These are phyloP conservation scores for Phaonia tiefii DNA, from an alignment of 2,888 invertebrate species.

Conservation along the genomic window DNA sequence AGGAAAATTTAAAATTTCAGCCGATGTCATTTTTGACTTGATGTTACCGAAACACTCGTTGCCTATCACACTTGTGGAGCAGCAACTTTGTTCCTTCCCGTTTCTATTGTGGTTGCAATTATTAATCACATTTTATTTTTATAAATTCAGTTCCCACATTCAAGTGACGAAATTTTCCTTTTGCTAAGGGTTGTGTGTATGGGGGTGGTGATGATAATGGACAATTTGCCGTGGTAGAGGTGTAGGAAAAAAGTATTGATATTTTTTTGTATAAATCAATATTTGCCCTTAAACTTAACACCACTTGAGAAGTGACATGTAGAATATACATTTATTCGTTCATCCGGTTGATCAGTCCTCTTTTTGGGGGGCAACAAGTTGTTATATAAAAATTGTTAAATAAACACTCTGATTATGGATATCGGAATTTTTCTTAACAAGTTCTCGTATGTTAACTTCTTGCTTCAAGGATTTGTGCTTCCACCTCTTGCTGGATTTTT, in stretches of 20 bases:
- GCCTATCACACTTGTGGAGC: constrained; percentile 21
- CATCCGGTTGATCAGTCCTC: not conserved
- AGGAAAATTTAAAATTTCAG: constrained; percentile 35
- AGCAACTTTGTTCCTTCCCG: not conserved
- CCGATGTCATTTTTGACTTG: constrained; percentile 55
- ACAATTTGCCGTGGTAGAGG: not conserved
- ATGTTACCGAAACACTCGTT: not conserved
- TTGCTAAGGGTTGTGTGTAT: not conserved
- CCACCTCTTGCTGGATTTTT: not conserved
- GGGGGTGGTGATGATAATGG: constrained; percentile 15
- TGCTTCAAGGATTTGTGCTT: not conserved
- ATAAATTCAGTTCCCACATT: constrained; percentile 44
- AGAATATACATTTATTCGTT: not conserved
- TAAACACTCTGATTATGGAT: constrained; percentile 3
- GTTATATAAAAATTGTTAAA: constrained; percentile 45
- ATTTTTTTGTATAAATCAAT: constrained; percentile 60
- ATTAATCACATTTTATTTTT: constrained; percentile 59
- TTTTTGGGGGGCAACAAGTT: constrained; percentile 61
- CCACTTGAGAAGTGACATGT: constrained; percentile 3
- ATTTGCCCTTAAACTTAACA: constrained; percentile 38
- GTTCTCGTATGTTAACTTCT: not conserved
- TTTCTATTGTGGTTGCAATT: constrained; percentile 5
- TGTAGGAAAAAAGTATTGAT: constrained; percentile 43
- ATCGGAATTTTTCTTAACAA: constrained; percentile 2
- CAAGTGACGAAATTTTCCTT: constrained; percentile 21